Percentiles rank a stretch among this genome's conserved stretches.
These are phyloP conservation scores for Scaptomyza reducta DNA, from an alignment of 2,888 invertebrate genomes.

Conservation along the genomic window DNA sequence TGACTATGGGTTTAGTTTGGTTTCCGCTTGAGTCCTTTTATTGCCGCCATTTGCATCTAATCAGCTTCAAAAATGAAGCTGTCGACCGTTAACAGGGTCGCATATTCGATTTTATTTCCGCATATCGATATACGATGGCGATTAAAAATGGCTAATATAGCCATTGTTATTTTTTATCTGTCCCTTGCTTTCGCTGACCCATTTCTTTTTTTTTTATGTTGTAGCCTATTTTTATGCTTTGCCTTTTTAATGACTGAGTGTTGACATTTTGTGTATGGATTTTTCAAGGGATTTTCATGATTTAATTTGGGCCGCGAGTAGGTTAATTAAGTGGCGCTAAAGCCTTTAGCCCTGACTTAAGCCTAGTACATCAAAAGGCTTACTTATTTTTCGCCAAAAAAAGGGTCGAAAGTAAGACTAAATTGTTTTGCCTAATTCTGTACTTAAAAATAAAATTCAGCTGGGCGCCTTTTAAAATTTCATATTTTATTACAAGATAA, in stretches of 20 bases:
- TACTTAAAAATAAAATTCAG: constrained; percentile 30
- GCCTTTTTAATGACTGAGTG: constrained; percentile 58
- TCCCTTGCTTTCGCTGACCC: constrained; percentile 32
- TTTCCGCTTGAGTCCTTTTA: constrained; percentile 58
- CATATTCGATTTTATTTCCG: constrained; percentile 61
- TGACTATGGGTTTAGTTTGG: constrained; percentile 31
- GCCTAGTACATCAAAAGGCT: constrained; percentile 16
- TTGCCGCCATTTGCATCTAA: constrained; percentile 72
- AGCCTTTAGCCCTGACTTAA: constrained; percentile 15
- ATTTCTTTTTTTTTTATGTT: constrained; percentile 27
- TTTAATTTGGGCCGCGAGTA: constrained; percentile 29
- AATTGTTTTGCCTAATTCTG: constrained; percentile 29
- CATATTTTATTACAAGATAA: constrained; percentile 1
- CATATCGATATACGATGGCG: constrained; percentile 45
- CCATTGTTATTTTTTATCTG: constrained; percentile 11
- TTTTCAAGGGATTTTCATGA: constrained; percentile 30
- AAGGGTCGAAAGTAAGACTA: constrained; percentile 27
- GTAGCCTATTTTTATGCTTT: constrained; percentile 27
- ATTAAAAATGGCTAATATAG: constrained; percentile 45
- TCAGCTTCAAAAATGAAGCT: constrained; percentile 58
- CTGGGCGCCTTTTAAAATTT: constrained; percentile 4
- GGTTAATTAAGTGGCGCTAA: constrained; percentile 64
- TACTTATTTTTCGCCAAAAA: neutral
- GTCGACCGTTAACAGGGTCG: constrained; percentile 36
- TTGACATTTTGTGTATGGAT: constrained; percentile 51